Conservation (phyloP, 92 coral and sea anemone species). For the Epizoanthus scotinus region DNA sequence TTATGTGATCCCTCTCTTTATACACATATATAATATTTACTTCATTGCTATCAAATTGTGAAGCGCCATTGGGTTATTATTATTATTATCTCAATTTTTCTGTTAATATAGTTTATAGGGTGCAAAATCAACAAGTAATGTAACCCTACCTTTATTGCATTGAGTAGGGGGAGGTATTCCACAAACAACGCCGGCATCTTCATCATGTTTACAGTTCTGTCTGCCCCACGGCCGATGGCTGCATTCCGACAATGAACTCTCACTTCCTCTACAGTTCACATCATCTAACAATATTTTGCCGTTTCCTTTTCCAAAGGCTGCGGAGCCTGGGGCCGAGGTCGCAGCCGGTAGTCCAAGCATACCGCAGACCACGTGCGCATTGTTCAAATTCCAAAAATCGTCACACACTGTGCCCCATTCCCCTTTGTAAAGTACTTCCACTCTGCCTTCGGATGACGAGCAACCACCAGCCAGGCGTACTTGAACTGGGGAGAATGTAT, state of each 20-base stretch:
- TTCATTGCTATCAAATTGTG: no score
- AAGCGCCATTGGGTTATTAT: no score
- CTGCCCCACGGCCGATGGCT: conserved; percentile 24
- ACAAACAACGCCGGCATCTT: conserved; percentile 23
- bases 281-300: conserved; percentile 35
- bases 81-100: no score
- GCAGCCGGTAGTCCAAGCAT: conserved; percentile 33
- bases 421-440: conserved; percentile 30
- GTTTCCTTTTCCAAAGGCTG: conserved; percentile 30
- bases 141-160: background rate
- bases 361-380: conserved; percentile 40
- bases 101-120: no score
- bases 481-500: conserved; percentile 5
- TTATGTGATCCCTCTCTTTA: no score
- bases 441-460: conserved; percentile 26
- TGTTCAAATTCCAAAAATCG: conserved; percentile 30
- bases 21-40: no score
- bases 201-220: conserved; percentile 5
- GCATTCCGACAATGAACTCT: conserved; percentile 32
- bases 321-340: conserved; percentile 4
- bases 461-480: conserved; percentile 27
- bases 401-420: conserved; percentile 36
- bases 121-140: background rate
- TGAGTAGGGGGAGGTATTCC: background rate
- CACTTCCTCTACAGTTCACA: conserved; percentile 35